phyloP scores from a whole-genome alignment of 1,140 invertebrate species.

The Olivierus martensii region DNA sequence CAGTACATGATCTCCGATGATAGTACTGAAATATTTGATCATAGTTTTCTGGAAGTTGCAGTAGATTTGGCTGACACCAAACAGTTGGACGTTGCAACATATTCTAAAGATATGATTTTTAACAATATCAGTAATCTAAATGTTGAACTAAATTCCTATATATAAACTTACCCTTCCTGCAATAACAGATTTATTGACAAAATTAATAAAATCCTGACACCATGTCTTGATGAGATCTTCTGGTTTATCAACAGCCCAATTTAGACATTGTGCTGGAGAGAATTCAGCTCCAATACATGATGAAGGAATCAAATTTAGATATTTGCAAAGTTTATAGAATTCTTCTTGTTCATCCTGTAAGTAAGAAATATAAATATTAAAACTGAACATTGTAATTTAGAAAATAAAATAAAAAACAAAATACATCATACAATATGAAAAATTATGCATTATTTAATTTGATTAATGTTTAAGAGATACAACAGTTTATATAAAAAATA shows the following conservation, averaged over 20 bases:
- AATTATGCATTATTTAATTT: too few species aligned
- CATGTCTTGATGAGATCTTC: conserved; percentile 25
- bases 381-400: conserved; percentile 4
- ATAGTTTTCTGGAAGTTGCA: conserved; percentile 73
- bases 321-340: conserved; percentile 3
- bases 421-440: background rate
- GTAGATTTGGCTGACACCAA: conserved; percentile 63
- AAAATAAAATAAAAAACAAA: background rate
- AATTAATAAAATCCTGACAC: conserved; percentile 29
- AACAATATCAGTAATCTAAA: background rate
- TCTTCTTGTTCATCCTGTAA: conserved; percentile 1
- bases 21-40: conserved; percentile 93
- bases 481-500: too few species aligned
- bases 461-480: too few species aligned
- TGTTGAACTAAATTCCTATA: background rate
- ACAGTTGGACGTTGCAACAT: conserved; percentile 47
- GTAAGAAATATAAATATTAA: background rate
- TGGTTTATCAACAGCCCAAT: conserved; percentile 25
- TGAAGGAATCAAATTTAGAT: background rate
- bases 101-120: conserved; percentile 20
- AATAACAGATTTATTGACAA: conserved; percentile 24
- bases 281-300: background rate
- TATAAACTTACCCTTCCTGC: conserved; percentile 26
- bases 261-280: conserved; percentile 10
- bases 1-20: conserved; percentile 67